phyloP scores from a whole-genome alignment of 2,113 vertebrate genomes.

The Paradoxurus hermaphroditus region DNA sequence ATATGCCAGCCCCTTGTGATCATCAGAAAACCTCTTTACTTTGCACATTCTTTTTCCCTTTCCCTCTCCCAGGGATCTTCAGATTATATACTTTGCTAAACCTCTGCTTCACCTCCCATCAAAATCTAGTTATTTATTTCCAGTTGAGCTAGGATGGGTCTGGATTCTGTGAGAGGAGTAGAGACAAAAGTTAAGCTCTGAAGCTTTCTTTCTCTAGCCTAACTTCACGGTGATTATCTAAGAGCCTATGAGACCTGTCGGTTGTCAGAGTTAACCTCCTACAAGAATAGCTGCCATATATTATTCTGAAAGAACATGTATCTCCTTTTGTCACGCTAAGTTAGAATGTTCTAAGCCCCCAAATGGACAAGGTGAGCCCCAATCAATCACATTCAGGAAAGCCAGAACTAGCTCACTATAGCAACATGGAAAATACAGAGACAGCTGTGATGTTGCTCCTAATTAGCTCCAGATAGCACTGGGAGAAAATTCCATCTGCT shows the following conservation, averaged over 20 bases:
- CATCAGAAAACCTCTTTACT: slow-evolving; percentile 2
- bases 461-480: slow-evolving; percentile 30
- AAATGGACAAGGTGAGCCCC: not conserved
- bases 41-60: not conserved
- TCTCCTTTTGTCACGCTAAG: not conserved
- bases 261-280: not conserved
- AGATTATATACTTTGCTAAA: not conserved
- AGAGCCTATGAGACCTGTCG: not conserved
- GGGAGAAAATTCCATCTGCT: not conserved
- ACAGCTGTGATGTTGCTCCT: not conserved
- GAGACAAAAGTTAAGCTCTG: not conserved
- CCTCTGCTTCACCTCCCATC: not conserved
- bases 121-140: not conserved
- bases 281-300: not conserved
- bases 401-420: not conserved
- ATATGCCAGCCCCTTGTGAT: not conserved
- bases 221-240: not conserved
- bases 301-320: not conserved
- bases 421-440: not conserved
- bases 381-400: not conserved
- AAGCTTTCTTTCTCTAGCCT: not conserved
- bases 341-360: not conserved
- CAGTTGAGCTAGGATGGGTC: not conserved
- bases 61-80: not conserved
- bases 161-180: not conserved